Evolutionary conservation across 2,888 invertebrate species (phyloP), one percentile per base, ranked within the genome.

Genomic region (Dermolepida albohirtum): DNA sequence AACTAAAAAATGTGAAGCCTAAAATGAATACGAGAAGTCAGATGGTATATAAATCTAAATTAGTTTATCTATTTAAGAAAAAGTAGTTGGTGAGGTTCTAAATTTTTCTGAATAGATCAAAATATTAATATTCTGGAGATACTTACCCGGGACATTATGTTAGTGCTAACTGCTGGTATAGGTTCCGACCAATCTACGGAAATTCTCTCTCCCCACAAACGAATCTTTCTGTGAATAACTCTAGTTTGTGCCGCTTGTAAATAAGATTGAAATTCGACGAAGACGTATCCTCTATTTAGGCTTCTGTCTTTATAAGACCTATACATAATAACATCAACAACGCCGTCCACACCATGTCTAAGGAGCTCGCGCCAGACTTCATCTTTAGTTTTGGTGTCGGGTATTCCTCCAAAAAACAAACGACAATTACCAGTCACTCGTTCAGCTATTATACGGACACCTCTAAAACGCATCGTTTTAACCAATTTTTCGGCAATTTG

Each of bases 111-210:
- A 22, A 4, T 22, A 47, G 14, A 12, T 14, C 7, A 40, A 41
- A 43, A 49, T 14, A 43, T 34, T 10, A 49, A 50, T 10, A 12
- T 40, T 65, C n/a, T 11, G 6, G 7, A 27, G 11, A 50, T 5
- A 62, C 83, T 82, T 82, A 90, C 90, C 81, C 83, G 85, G 67
- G 83, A 82, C 93, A 94, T 93, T 39, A 89, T 85, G 11, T 86
- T 89, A 27, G 90, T 90, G 74, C 92, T 91, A 0, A 94, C 87
- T 47, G 92, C 86, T 34, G 88, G 90, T 77, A 94, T 90, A 0
- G 94, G 94, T 78, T 93, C 92, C 0, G 95, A 95, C 96, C 95
- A 96, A 80, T 96, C 95, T 0, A 95, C 92, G 69, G 88, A 87
- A 50, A 94, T 86, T 0, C 64, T 66, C 5, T 62, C 22, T 2